These are phyloP conservation scores for Coptotermes formosanus DNA, from an alignment of 1,140 invertebrate genomes.

Conservation along the genomic window DNA sequence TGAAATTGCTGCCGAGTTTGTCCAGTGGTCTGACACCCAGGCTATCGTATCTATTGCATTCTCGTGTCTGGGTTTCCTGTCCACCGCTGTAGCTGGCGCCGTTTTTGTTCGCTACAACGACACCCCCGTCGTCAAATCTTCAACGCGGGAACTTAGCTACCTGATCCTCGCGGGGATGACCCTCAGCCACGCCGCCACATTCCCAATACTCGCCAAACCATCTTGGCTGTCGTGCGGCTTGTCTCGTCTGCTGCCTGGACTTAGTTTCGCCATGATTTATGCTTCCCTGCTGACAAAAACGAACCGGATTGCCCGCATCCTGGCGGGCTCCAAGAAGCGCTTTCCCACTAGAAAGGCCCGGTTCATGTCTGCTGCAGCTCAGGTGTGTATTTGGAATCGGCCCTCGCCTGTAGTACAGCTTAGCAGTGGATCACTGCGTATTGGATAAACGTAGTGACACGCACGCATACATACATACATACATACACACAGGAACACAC, in stretches of 20 bases:
- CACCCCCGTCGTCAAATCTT: constrained; percentile 67
- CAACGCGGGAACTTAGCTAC: constrained; percentile 66
- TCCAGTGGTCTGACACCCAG: constrained; percentile 57
- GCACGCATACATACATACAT: too few relatives aligned
- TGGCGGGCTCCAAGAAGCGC: constrained; percentile 77
- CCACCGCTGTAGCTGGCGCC: constrained; percentile 56
- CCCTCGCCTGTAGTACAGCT: too few relatives aligned
- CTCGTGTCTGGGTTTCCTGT: constrained; percentile 61
- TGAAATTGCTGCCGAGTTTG: constrained; percentile 56
- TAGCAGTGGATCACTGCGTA: too few relatives aligned
- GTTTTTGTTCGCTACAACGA: constrained; percentile 65
- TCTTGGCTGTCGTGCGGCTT: constrained; percentile 64
- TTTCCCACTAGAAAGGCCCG: constrained; percentile 77
- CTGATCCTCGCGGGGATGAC: constrained; percentile 62
- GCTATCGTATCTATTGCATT: constrained; percentile 61
- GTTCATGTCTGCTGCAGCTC: constrained; percentile 56
- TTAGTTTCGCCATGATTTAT: constrained; percentile 82
- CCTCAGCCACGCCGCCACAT: constrained; percentile 56
- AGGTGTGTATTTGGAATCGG: constrained; percentile 41
- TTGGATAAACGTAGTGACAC: too few relatives aligned
- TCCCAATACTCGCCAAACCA: constrained; percentile 73
- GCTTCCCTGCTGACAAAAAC: constrained; percentile 82
- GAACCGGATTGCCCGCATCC: constrained; percentile 79
- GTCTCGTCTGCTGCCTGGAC: constrained; percentile 67
- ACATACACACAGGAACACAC: too few relatives aligned